Evolutionary conservation across 1,140 invertebrate genomes (phyloP).

Genomic region (Macrotrachela quadricornifera): DNA sequence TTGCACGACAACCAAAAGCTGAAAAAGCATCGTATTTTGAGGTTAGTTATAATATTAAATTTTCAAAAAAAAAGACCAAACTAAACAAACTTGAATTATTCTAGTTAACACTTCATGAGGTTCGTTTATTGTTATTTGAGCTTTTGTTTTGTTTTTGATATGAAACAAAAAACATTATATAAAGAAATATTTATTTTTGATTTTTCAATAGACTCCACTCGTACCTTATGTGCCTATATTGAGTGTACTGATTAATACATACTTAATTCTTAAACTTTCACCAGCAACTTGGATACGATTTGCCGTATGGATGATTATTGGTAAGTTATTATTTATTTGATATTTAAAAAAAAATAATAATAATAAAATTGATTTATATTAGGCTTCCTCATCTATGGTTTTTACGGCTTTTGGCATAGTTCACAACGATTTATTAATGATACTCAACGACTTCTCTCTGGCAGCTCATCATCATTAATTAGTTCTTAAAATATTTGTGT

Average conservation of each 20-base stretch:
- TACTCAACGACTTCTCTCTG: too few relatives aligned
- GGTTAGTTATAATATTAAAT: too few relatives aligned
- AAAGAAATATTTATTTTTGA: slow-evolving; percentile 17
- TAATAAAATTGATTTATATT: too few relatives aligned
- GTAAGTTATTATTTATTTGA: not conserved
- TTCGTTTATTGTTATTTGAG: slow-evolving; percentile 11
- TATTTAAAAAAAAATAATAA: too few relatives aligned
- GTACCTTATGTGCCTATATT: slow-evolving; percentile 22
- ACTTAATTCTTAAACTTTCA: slow-evolving; percentile 20
- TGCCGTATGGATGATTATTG: slow-evolving; percentile 18
- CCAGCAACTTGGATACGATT: slow-evolving; percentile 22
- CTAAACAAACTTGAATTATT: not conserved
- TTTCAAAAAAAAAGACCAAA: slow-evolving; percentile 5
- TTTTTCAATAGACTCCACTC: slow-evolving; percentile 16
- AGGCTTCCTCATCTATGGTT: too few relatives aligned
- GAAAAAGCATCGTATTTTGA: too few relatives aligned
- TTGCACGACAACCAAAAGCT: too few relatives aligned
- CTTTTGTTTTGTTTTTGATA: slow-evolving; percentile 14
- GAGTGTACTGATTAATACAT: slow-evolving; percentile 18
- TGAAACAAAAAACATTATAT: slow-evolving; percentile 19
- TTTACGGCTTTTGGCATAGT: too few relatives aligned
- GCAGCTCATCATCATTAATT: too few relatives aligned
- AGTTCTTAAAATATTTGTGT: too few relatives aligned
- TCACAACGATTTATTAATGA: too few relatives aligned
- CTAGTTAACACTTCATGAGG: slow-evolving; percentile 10